A percentile compares a stretch with the other conserved stretches of the same genome.
Evolutionary conservation across 2,888 invertebrate species (phyloP).

Genomic region (Lamproptera curius): DNA sequence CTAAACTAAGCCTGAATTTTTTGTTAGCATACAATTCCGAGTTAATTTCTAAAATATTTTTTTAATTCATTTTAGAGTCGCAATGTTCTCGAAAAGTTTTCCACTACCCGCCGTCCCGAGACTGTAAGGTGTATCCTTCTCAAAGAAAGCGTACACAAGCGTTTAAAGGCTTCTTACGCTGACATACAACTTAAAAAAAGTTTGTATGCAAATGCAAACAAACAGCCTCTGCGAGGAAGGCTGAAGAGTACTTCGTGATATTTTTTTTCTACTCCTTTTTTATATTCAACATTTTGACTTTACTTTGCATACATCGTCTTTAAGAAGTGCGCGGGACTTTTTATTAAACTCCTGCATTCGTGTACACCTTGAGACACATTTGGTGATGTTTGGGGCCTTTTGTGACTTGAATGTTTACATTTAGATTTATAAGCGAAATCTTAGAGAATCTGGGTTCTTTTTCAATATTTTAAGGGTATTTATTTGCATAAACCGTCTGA

Average conservation of each 20-base stretch:
- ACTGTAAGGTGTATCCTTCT: conserved; percentile 18
- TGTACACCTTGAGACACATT: conserved; percentile 1
- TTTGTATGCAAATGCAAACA: conserved; percentile 32
- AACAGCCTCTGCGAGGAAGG: conserved; percentile 27
- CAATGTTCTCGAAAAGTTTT: conserved; percentile 15
- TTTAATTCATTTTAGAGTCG: no score
- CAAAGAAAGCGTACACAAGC: conserved; percentile 20
- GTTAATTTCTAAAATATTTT: no score
- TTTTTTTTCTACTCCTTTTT: conserved; percentile 29
- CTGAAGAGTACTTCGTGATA: conserved; percentile 29
- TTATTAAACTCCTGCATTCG: conserved; percentile 18
- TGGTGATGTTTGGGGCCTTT: background rate
- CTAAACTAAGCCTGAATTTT: no score
- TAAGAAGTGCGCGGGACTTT: conserved; percentile 23
- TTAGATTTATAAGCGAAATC: no score
- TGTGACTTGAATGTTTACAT: background rate
- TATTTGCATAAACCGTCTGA: background rate
- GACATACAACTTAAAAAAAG: conserved; percentile 26
- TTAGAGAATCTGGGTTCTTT: no score
- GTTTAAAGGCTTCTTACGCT: conserved; percentile 26
- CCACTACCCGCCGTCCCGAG: conserved; percentile 10
- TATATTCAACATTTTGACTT: conserved; percentile 26
- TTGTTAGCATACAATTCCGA: no score
- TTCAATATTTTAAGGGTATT: no score
- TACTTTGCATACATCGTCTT: conserved; percentile 27